Evolutionary conservation across 2,888 invertebrate genomes (phyloP).

Genomic region (Stramonita haemastoma): DNA sequence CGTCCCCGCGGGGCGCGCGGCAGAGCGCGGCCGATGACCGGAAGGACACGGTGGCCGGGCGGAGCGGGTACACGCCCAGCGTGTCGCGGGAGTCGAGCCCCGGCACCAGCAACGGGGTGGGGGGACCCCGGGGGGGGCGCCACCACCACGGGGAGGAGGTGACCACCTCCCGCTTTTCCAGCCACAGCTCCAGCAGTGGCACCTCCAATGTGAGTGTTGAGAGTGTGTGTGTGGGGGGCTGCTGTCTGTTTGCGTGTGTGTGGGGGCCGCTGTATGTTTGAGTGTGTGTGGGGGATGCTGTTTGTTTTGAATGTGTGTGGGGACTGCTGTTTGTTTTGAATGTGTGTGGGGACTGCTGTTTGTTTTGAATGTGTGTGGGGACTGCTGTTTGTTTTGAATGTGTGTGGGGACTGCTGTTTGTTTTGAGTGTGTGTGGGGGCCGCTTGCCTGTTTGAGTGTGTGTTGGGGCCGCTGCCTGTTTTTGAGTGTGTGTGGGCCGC

Average conservation of each 20-base stretch:
- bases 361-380: too few relatives aligned
- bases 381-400: too few relatives aligned
- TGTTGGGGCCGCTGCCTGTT: too few relatives aligned
- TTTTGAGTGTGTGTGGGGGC: too few relatives aligned
- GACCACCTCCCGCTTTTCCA: conserved; percentile 52
- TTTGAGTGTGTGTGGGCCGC: too few relatives aligned
- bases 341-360: too few relatives aligned
- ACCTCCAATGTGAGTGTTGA: conserved; percentile 56
- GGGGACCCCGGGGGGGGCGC: not conserved
- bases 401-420: too few relatives aligned
- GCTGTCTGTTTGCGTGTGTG: not conserved
- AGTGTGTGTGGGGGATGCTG: too few relatives aligned
- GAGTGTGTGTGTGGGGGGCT: conserved; percentile 48
- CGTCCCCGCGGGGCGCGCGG: not conserved
- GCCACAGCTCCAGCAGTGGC: conserved; percentile 60
- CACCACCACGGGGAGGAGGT: conserved; percentile 23
- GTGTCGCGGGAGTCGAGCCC: conserved; percentile 48
- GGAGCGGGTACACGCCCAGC: conserved; percentile 48
- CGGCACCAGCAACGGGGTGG: conserved; percentile 32
- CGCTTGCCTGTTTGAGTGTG: too few relatives aligned
- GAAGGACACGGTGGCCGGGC: conserved; percentile 8
- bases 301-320: too few relatives aligned
- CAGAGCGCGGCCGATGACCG: conserved; percentile 11
- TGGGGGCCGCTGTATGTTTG: not conserved
- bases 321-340: too few relatives aligned